These are phyloP conservation scores for Xylocopa sonorina DNA, from an alignment of 1,140 invertebrate species.

Conservation along the genomic window DNA sequence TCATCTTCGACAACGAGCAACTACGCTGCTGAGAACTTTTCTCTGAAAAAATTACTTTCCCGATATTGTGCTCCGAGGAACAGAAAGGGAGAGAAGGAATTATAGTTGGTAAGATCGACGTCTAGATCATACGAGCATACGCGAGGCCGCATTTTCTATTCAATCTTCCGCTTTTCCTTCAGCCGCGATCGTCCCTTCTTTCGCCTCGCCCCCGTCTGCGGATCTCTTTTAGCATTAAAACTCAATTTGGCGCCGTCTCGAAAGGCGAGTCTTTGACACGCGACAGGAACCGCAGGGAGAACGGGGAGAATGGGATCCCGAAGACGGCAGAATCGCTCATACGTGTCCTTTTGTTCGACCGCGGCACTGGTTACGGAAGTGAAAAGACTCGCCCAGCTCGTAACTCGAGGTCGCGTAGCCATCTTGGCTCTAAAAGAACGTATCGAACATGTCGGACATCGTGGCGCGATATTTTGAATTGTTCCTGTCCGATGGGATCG, in stretches of 20 bases:
- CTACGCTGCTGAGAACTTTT: no score
- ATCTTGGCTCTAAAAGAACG: neutral
- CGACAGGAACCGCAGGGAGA: neutral
- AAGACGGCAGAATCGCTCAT: slow-evolving; percentile 17
- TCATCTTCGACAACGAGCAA: no score
- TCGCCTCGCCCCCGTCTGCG: neutral
- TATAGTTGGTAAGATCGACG: slow-evolving; percentile 61
- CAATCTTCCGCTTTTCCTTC: slow-evolving; percentile 36
- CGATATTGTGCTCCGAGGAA: no score
- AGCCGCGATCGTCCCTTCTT: neutral
- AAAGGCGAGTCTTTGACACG: slow-evolving; percentile 34
- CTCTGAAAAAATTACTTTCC: no score
- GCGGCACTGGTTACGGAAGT: neutral
- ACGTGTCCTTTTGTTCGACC: slow-evolving; percentile 13
- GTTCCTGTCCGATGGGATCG: neutral
- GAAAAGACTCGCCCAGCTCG: neutral
- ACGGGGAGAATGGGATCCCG: neutral
- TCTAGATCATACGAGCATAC: slow-evolving; percentile 24
- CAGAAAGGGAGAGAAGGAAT: no score
- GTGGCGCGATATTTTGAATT: neutral
- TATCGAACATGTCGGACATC: neutral
- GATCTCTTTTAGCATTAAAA: slow-evolving; percentile 24
- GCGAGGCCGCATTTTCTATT: slow-evolving; percentile 23
- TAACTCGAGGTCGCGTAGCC: neutral
- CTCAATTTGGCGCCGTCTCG: slow-evolving; percentile 38